Evolutionary conservation across 2,888 invertebrate species (phyloP).

Genomic region (Polylopha cassiicola): DNA sequence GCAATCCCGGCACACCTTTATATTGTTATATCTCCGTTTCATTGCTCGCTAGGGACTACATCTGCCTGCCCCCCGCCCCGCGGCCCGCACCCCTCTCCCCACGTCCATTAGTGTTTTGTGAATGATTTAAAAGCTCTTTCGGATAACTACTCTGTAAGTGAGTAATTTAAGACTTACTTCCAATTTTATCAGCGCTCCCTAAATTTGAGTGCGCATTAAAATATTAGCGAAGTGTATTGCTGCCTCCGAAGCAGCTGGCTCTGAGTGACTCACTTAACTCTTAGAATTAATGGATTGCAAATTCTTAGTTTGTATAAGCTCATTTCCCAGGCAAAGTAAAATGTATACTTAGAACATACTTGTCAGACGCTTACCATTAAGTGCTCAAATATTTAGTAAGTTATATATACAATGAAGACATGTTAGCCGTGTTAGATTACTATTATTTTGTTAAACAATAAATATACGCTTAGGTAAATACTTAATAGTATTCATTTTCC

Average conservation of each 20-base stretch:
- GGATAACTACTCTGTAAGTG: slow-evolving; percentile 78
- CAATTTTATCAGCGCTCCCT: slow-evolving; percentile 75
- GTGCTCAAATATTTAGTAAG: slow-evolving; percentile 22
- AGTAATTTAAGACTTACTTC: slow-evolving; percentile 77
- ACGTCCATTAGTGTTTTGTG: slow-evolving; percentile 78
- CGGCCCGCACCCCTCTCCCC: slow-evolving; percentile 44
- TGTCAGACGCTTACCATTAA: slow-evolving; percentile 13
- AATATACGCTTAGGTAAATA: too few relatives aligned
- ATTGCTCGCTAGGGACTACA: slow-evolving; percentile 70
- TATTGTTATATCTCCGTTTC: slow-evolving; percentile 74
- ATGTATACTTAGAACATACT: slow-evolving; percentile 19
- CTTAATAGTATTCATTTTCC: too few relatives aligned
- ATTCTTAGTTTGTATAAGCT: slow-evolving; percentile 29
- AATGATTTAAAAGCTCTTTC: slow-evolving; percentile 78
- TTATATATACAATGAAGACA: too few relatives aligned
- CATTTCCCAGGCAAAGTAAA: slow-evolving; percentile 21
- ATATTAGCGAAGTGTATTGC: slow-evolving; percentile 48
- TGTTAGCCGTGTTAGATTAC: too few relatives aligned
- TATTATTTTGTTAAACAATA: too few relatives aligned
- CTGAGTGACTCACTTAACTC: slow-evolving; percentile 38
- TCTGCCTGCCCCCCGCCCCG: slow-evolving; percentile 46
- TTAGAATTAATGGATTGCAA: slow-evolving; percentile 44
- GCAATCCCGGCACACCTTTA: slow-evolving; percentile 68
- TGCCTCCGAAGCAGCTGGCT: slow-evolving; percentile 38
- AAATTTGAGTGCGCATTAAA: slow-evolving; percentile 76